These are phyloP conservation scores for Caenorhabditis wallacei DNA, from an alignment of 2,888 invertebrate genomes.

Conservation along the genomic window DNA sequence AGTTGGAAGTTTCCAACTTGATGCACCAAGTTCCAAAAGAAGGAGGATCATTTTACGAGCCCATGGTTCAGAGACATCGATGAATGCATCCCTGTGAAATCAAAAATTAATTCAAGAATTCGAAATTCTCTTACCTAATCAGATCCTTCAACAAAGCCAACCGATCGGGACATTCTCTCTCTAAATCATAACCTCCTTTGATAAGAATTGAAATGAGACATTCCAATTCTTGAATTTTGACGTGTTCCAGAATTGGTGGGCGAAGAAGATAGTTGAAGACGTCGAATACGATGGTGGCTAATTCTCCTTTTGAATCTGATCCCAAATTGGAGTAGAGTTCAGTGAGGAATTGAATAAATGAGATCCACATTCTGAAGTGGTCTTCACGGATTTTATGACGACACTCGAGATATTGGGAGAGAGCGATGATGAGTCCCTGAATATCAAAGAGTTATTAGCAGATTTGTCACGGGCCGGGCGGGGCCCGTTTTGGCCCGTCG, in stretches of 20 bases:
- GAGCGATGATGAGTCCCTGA: slow-evolving; percentile 74
- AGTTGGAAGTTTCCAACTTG: slow-evolving; percentile 80
- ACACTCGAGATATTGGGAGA: slow-evolving; percentile 80
- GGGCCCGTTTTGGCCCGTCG: too few relatives aligned
- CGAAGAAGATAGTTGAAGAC: slow-evolving; percentile 81
- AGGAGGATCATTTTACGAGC: slow-evolving; percentile 83
- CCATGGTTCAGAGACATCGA: slow-evolving; percentile 82
- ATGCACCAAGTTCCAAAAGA: slow-evolving; percentile 81
- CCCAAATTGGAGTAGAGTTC: slow-evolving; percentile 81
- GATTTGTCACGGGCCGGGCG: neutral
- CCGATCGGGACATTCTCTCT: slow-evolving; percentile 81
- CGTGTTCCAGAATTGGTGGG: slow-evolving; percentile 77
- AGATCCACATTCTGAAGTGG: slow-evolving; percentile 81
- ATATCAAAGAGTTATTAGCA: neutral
- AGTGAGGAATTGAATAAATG: slow-evolving; percentile 79
- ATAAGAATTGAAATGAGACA: slow-evolving; percentile 80
- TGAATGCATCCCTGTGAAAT: slow-evolving; percentile 78
- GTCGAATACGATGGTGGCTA: slow-evolving; percentile 81
- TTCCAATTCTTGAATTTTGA: slow-evolving; percentile 83
- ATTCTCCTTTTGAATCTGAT: slow-evolving; percentile 75
- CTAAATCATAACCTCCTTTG: slow-evolving; percentile 81
- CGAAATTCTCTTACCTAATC: slow-evolving; percentile 61
- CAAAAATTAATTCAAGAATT: neutral
- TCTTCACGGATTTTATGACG: slow-evolving; percentile 77
- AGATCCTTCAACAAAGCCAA: slow-evolving; percentile 79